Conservation (phyloP, 1,140 invertebrate species). For the Eubasilissa regina region DNA sequence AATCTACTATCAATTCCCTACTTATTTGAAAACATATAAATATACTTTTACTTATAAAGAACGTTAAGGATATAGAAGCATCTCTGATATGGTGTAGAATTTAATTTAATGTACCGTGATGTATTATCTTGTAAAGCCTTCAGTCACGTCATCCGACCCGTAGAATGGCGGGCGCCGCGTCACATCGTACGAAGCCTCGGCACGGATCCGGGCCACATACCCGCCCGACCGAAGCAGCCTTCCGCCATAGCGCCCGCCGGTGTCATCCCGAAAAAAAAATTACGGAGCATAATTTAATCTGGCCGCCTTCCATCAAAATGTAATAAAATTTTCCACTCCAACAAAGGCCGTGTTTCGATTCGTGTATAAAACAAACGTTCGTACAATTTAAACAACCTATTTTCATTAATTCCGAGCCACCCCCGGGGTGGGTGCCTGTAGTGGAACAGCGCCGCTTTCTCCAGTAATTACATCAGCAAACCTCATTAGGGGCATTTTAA, state of each 20-base stretch:
- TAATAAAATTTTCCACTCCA: conserved; percentile 20
- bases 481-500: conserved; percentile 58
- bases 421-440: neutral
- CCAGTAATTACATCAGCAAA: conserved; percentile 56
- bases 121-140: no score
- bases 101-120: no score
- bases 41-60: no score
- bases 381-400: conserved; percentile 45
- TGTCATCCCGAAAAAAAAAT: neutral
- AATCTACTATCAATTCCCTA: no score
- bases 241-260: neutral
- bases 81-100: no score
- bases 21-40: no score
- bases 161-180: no score
- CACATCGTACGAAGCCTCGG: no score
- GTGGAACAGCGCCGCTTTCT: conserved; percentile 37
- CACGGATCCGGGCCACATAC: no score
- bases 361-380: conserved; percentile 33
- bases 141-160: no score
- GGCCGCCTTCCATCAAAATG: conserved; percentile 7
- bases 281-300: conserved; percentile 19
- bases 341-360: conserved; percentile 23
- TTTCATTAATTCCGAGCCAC: conserved; percentile 37
- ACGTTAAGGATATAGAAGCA: no score
- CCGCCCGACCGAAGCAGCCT: no score